Base-by-base conservation (phyloP, 2,888 invertebrate genomes). In the Carpatolechia fugitivella region DNA sequence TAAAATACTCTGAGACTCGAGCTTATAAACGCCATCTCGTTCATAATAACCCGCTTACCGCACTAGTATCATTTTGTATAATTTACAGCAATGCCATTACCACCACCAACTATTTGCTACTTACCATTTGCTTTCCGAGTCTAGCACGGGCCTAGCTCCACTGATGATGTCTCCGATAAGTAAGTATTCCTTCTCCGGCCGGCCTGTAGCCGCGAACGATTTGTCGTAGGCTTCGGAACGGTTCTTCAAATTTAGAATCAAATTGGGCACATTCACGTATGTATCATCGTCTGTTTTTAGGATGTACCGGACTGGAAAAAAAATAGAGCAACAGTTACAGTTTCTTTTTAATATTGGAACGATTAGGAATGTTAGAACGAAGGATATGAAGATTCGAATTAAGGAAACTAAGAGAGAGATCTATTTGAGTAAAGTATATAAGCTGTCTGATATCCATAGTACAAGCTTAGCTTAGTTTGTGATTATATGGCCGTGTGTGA, bases 231-330 rank as follows among this genome's bases (percentile, higher is more conserved):
- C 67, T 0, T 57, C 65, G 0, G 87, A 80, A 5, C 83, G 70
- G 46, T 81, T 83, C 16, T 65, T 76, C 16, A 93, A 70, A 52
- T 88, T 90, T 35, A 82, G 74, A 29, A 95, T 70, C 20, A 96
- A 80, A 63, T 91, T 92, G n/a, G 93, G 93, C 56, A 96, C 86
- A 78, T 96, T 96, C 0, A 97, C 92, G 73, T 95, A 97, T 87
- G 96, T 95, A 68, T 97, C 97, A 64, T 97, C 97, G 64, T 97
- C 97, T 3, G 95, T 94, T 87, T 97, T 97, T 78, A 97, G 91
- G 18, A 97, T 90, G 84, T 93, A 97, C 44, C 92, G 91, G 0
- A 92, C 92, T 80, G 80, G 16, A 48, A 48, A 14, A 6, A 13
- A 36, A 29, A 46, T 2, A 14, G n/a, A 0, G n/a, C 1, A 33